Conservation (phyloP, 2,888 invertebrate genomes). For the Lacanobia oleracea region DNA sequence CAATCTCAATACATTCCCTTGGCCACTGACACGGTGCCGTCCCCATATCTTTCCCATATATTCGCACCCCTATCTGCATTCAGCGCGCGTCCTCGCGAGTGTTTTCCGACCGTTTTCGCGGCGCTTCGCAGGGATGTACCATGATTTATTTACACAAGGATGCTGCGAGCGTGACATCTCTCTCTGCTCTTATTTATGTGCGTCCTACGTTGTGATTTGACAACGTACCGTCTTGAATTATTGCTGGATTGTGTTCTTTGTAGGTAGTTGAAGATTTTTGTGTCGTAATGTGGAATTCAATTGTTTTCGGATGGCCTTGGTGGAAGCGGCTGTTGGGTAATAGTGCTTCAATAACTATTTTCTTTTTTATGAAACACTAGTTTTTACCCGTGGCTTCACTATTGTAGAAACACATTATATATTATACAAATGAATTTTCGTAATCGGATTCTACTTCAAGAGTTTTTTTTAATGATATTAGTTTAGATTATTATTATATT, state of each 20-base stretch:
- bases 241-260: slow-evolving; percentile 58
- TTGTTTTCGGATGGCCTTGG: slow-evolving; percentile 27
- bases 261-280: slow-evolving; percentile 8
- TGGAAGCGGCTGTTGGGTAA: neutral
- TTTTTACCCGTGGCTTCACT: neutral
- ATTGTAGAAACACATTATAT: too few relatives aligned
- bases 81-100: slow-evolving; percentile 78
- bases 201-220: slow-evolving; percentile 79
- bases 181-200: slow-evolving; percentile 76
- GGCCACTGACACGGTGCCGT: neutral
- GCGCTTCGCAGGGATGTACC: slow-evolving; percentile 78
- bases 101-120: slow-evolving; percentile 85
- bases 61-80: slow-evolving; percentile 78
- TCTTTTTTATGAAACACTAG: too few relatives aligned
- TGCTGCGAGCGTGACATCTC: slow-evolving; percentile 71
- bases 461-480: too few relatives aligned
- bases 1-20: neutral
- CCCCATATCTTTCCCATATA: slow-evolving; percentile 59
- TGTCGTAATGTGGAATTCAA: slow-evolving; percentile 19
- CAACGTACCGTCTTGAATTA: slow-evolving; percentile 74
- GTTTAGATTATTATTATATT: too few relatives aligned
- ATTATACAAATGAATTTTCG: too few relatives aligned
- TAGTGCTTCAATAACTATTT: neutral
- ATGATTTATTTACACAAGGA: slow-evolving; percentile 81
- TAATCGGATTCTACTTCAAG: too few relatives aligned